Evolutionary conservation across 1,140 invertebrate genomes (phyloP).

Genomic region (Drosophila ohnishii): DNA sequence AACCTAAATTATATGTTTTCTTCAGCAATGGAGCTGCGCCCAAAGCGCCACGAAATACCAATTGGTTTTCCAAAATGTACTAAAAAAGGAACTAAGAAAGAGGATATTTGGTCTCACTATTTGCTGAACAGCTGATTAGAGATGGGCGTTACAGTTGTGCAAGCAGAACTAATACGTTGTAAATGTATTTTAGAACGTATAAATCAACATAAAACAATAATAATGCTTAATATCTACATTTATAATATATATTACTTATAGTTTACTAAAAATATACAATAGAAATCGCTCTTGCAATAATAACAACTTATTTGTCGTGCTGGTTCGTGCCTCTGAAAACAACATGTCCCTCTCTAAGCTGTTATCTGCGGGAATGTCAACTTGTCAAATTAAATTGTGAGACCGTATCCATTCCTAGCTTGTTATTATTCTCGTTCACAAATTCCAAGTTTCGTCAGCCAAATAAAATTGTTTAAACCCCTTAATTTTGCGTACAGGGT

Average conservation of each 20-base stretch:
- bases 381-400: conserved; percentile 11
- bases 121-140: conserved; percentile 17
- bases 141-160: background rate
- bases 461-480: background rate
- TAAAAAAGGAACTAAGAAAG: conserved; percentile 1
- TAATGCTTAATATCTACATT: no score
- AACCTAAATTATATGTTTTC: conserved; percentile 48
- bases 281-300: background rate
- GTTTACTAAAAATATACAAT: background rate
- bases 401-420: conserved; percentile 10
- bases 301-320: background rate
- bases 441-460: conserved; percentile 13
- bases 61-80: background rate
- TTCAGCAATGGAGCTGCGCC: conserved; percentile 43
- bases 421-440: conserved; percentile 23
- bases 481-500: conserved; percentile 8
- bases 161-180: background rate
- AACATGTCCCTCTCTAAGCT: background rate
- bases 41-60: conserved; percentile 27
- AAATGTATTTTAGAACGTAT: background rate
- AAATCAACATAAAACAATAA: background rate
- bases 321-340: background rate
- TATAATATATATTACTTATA: background rate
- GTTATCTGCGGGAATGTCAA: conserved; percentile 10
- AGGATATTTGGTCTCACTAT: conserved; percentile 3